Conservation (phyloP, 2,113 vertebrate genomes). For the Coracopsis vasa region DNA sequence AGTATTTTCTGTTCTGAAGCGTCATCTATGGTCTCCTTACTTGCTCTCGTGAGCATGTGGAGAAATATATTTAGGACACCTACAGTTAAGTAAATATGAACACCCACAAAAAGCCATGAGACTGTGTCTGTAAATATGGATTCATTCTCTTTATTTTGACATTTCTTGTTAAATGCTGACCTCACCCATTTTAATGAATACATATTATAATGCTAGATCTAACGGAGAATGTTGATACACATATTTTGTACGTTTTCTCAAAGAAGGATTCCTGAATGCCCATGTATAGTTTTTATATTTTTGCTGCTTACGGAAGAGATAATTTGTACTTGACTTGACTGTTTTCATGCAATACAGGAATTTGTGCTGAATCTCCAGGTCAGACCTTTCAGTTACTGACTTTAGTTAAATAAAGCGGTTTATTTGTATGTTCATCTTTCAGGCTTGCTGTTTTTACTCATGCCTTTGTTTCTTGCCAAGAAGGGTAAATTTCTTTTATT, state of each 20-base stretch:
- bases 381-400: neutral
- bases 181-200: neutral
- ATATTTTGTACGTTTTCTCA: neutral
- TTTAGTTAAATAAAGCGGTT: neutral
- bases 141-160: neutral
- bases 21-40: neutral
- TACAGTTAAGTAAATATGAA: neutral
- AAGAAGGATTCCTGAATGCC: neutral
- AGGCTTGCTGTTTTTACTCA: neutral
- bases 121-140: neutral
- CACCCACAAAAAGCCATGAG: neutral
- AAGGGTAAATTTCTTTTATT: neutral
- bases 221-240: neutral
- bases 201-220: neutral
- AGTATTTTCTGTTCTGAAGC: neutral
- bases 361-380: neutral
- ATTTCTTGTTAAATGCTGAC: neutral
- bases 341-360: neutral
- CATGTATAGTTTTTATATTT: neutral
- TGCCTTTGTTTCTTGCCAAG: neutral
- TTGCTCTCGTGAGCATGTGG: neutral
- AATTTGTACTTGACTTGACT: neutral
- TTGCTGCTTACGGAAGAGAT: neutral
- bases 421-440: neutral
- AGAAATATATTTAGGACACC: neutral